phyloP scores from a whole-genome alignment of 1,140 invertebrate species.

The Panonychus citri region DNA sequence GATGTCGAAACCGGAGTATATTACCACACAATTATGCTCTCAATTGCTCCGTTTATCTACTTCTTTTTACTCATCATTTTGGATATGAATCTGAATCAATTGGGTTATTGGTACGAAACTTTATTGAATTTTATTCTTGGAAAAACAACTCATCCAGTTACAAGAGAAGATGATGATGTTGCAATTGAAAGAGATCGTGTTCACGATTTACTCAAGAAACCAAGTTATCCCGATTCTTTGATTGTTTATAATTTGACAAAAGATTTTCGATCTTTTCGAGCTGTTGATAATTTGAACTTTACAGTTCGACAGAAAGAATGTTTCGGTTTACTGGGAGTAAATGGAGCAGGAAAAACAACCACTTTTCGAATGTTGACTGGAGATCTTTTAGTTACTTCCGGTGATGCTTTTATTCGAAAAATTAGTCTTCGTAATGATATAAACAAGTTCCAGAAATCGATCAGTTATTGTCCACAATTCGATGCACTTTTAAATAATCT shows the following conservation, averaged over 20 bases:
- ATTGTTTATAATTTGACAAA: slow-evolving; percentile 11
- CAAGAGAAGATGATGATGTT: slow-evolving; percentile 7
- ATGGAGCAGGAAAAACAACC: slow-evolving; percentile 23
- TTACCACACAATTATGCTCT: no score
- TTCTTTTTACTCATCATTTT: no score
- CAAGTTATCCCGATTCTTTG: slow-evolving; percentile 8
- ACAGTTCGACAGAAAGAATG: slow-evolving; percentile 23
- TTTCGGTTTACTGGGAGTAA: slow-evolving; percentile 28
- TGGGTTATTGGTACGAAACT: not conserved
- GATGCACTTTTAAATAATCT: slow-evolving; percentile 56
- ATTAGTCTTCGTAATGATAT: slow-evolving; percentile 30
- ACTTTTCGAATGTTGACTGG: slow-evolving; percentile 22
- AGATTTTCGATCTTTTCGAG: slow-evolving; percentile 10
- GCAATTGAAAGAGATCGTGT: not conserved
- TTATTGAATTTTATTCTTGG: not conserved
- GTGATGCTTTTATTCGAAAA: slow-evolving; percentile 16
- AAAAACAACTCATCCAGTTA: not conserved
- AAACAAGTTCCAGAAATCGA: slow-evolving; percentile 17
- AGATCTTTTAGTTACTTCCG: slow-evolving; percentile 19
- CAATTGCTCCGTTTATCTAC: no score
- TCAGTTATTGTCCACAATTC: slow-evolving; percentile 35
- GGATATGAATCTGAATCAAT: no score
- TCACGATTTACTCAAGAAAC: not conserved
- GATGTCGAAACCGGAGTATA: not conserved
- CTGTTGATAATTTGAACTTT: slow-evolving; percentile 15